A percentile compares a stretch with the other conserved stretches of the same genome.
Evolutionary conservation across 2,888 invertebrate genomes (phyloP).

Genomic region (Apamea monoglypha): DNA sequence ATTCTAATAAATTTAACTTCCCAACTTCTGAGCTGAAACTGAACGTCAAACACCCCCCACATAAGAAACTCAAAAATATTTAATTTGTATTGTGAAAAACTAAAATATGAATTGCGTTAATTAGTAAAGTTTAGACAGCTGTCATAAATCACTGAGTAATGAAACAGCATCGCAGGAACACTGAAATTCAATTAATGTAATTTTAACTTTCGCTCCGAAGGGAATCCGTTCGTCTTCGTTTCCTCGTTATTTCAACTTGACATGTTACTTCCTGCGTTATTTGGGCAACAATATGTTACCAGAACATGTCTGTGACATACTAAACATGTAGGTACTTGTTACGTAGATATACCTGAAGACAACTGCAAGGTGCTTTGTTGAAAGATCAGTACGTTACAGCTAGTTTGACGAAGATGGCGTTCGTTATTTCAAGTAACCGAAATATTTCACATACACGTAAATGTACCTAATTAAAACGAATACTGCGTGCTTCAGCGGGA

Average conservation of each 20-base stretch:
- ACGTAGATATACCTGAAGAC: background rate
- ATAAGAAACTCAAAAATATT: constrained; percentile 44
- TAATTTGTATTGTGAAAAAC: constrained; percentile 66
- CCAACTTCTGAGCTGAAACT: constrained; percentile 2
- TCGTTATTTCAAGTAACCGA: background rate
- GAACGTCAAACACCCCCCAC: constrained; percentile 15
- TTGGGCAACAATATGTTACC: constrained; percentile 39
- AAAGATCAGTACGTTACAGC: background rate
- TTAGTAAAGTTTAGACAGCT: constrained; percentile 74
- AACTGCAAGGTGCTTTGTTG: background rate
- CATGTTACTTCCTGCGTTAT: constrained; percentile 51
- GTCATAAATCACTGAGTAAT: constrained; percentile 74
- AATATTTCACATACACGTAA: background rate
- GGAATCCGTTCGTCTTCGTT: constrained; percentile 55
- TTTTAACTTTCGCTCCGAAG: constrained; percentile 64
- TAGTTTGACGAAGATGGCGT: background rate
- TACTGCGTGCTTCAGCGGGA: too few relatives aligned
- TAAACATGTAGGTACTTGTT: background rate
- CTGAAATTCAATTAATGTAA: constrained; percentile 73
- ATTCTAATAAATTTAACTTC: background rate
- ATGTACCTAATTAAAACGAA: background rate
- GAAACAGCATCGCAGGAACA: constrained; percentile 69
- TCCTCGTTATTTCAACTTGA: constrained; percentile 57
- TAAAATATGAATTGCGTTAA: constrained; percentile 72
- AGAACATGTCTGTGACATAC: background rate